Evolutionary conservation across 2,888 invertebrate genomes (phyloP).

Genomic region (Physocephala rufipes): DNA sequence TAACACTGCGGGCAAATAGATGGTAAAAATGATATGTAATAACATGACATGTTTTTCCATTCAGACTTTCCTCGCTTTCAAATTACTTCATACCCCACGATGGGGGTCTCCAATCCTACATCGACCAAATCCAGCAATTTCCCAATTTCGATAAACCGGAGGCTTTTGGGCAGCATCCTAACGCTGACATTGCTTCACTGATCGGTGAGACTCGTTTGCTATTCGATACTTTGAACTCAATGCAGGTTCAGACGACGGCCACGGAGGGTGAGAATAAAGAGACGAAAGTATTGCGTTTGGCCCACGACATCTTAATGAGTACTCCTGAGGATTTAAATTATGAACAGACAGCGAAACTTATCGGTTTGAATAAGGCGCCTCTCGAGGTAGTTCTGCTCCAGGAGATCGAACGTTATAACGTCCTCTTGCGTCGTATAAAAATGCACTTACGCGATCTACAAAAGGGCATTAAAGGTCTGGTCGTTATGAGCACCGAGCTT

Average conservation of each 20-base stretch:
- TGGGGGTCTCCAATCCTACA: conserved; percentile 81
- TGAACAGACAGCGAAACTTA: conserved; percentile 77
- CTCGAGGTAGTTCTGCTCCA: conserved; percentile 86
- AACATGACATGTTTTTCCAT: not conserved
- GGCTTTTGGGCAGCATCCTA: conserved; percentile 89
- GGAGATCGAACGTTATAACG: conserved; percentile 78
- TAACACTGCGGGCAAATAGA: not conserved
- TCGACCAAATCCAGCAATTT: conserved; percentile 80
- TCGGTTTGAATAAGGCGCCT: conserved; percentile 79
- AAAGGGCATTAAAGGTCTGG: conserved; percentile 84
- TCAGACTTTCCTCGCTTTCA: conserved; percentile 76
- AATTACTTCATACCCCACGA: conserved; percentile 86
- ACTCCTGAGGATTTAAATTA: conserved; percentile 80
- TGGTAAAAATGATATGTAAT: no score
- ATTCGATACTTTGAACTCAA: conserved; percentile 80
- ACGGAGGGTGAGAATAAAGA: conserved; percentile 69
- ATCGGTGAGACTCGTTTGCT: conserved; percentile 81
- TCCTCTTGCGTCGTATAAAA: conserved; percentile 69
- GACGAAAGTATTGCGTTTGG: conserved; percentile 71
- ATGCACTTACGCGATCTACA: conserved; percentile 74
- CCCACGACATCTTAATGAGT: conserved; percentile 76
- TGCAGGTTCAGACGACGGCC: conserved; percentile 74
- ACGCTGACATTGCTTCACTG: conserved; percentile 87
- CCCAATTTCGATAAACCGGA: conserved; percentile 85
- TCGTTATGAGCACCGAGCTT: conserved; percentile 85